phyloP scores from a whole-genome alignment of 2,888 invertebrate species.

The Pristionchus exspectatus region DNA sequence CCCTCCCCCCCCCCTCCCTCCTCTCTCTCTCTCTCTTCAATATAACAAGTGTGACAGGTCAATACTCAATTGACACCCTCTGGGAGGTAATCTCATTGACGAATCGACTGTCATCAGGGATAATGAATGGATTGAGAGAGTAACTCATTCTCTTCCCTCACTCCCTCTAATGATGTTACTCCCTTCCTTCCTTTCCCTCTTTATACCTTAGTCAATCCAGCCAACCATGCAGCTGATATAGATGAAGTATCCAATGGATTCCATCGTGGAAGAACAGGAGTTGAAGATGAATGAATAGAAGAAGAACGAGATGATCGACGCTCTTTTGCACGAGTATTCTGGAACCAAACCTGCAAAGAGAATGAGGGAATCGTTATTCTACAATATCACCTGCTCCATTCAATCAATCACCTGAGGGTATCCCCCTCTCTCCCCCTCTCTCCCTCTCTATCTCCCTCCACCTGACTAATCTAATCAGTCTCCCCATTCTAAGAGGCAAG shows the following conservation, averaged over 20 bases:
- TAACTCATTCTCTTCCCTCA: neutral
- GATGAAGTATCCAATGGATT: constrained; percentile 58
- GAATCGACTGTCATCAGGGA: neutral
- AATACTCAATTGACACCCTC: constrained; percentile 37
- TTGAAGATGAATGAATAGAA: constrained; percentile 38
- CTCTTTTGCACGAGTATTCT: constrained; percentile 89
- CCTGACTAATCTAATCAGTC: constrained; percentile 49
- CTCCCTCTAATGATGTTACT: constrained; percentile 8
- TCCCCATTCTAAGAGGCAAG: neutral
- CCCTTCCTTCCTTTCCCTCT: neutral
- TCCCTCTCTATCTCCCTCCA: constrained; percentile 4
- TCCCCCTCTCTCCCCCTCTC: neutral
- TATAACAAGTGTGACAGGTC: constrained; percentile 34
- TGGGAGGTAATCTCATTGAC: constrained; percentile 38
- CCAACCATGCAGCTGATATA: constrained; percentile 69
- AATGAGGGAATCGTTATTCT: neutral
- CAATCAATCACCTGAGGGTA: constrained; percentile 8
- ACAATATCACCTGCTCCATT: neutral
- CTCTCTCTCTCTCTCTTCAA: neutral
- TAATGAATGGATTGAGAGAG: neutral
- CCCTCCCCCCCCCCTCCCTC: constrained; percentile 48
- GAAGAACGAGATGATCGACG: constrained; percentile 64
- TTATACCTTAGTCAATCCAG: constrained; percentile 29
- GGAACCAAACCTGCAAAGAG: constrained; percentile 91
- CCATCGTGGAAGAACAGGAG: constrained; percentile 7